Conservation (phyloP, 2,797 vertebrate genomes). For the Myotis planiceps region DNA sequence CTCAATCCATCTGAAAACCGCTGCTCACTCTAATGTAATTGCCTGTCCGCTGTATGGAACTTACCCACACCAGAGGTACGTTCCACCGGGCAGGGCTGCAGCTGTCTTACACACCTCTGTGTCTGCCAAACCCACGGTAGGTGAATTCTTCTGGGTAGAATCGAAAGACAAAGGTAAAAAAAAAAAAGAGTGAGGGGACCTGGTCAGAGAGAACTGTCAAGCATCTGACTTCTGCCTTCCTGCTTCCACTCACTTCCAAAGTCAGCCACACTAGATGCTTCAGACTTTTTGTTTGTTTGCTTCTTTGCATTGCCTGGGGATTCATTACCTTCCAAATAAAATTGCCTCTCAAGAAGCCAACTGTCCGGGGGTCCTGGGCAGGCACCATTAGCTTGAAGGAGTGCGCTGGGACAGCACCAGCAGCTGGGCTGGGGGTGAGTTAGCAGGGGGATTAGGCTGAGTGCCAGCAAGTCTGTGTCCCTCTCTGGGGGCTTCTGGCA, state of each 20-base stretch:
- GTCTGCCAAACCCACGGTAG: neutral
- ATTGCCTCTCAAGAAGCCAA: constrained; percentile 1
- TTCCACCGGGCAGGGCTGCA: neutral
- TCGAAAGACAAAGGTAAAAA: neutral
- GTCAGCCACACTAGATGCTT: neutral
- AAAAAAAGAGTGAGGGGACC: neutral
- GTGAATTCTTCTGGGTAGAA: neutral
- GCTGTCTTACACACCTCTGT: neutral
- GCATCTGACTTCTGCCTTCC: neutral
- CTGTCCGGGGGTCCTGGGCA: neutral
- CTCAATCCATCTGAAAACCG: neutral
- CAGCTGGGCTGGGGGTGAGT: neutral
- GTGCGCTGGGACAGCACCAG: neutral
- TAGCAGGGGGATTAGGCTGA: neutral
- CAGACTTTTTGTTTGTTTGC: neutral
- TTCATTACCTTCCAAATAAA: constrained; percentile 51
- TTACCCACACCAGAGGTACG: neutral
- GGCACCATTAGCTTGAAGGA: constrained; percentile 22
- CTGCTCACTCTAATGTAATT: neutral
- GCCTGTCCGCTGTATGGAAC: neutral
- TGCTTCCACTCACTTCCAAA: neutral
- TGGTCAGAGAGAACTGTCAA: neutral
- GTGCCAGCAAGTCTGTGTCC: neutral
- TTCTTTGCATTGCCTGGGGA: neutral
- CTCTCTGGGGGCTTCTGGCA: constrained; percentile 4